phyloP scores from a whole-genome alignment of 2,113 vertebrate genomes.

The Xenus cinereus region DNA sequence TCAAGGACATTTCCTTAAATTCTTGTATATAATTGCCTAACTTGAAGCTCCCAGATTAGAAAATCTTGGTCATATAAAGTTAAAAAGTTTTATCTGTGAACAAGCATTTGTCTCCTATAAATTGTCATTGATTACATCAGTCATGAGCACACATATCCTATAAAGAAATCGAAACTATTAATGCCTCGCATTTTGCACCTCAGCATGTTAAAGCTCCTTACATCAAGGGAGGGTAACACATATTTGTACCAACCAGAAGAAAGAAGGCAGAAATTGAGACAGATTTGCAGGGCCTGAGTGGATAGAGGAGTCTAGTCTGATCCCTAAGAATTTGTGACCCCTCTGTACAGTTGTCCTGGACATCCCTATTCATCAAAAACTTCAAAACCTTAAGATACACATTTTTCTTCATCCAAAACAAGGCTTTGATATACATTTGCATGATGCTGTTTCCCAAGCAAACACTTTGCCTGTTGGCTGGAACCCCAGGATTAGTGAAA shows the following conservation, averaged over 20 bases:
- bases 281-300: neutral
- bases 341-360: neutral
- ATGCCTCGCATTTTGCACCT: neutral
- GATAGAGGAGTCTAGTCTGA: neutral
- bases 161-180: neutral
- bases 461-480: neutral
- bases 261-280: neutral
- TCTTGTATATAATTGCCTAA: neutral
- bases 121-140: neutral
- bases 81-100: neutral
- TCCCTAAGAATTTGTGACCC: neutral
- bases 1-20: neutral
- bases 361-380: neutral
- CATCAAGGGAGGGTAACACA: neutral
- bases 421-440: neutral
- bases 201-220: neutral
- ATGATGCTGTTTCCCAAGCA: neutral
- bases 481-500: neutral
- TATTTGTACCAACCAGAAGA: too few species aligned
- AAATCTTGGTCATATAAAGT: neutral
- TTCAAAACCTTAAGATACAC: neutral
- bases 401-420: neutral
- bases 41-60: neutral
- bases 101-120: fast-evolving
- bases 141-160: neutral